Percentiles rank a stretch among this genome's conserved stretches.
Evolutionary conservation across 2,113 vertebrate genomes (phyloP).

Genomic region (Spilogale gracilis): DNA sequence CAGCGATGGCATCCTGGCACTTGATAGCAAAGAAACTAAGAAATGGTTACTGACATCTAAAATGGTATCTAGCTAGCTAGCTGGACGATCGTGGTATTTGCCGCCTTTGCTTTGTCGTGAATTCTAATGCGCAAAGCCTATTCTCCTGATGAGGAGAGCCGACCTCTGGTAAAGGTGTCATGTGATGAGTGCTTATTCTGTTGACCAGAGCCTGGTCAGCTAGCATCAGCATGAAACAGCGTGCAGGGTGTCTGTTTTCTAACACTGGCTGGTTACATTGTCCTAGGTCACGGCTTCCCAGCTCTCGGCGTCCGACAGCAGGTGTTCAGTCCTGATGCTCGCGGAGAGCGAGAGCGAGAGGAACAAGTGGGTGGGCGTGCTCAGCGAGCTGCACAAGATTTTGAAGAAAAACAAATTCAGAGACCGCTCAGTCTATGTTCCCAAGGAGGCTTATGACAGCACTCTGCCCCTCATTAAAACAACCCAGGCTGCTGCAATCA

Average conservation of each 20-base stretch:
- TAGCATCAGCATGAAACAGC: neutral
- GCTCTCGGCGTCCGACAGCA: slow-evolving; percentile 94
- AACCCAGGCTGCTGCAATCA: slow-evolving; percentile 96
- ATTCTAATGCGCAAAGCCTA: neutral
- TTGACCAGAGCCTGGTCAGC: neutral
- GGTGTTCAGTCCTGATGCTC: slow-evolving; percentile 96
- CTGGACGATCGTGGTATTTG: neutral
- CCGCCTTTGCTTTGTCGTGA: slow-evolving; percentile 27
- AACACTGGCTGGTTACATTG: slow-evolving; percentile 47
- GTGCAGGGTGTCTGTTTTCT: slow-evolving; percentile 35
- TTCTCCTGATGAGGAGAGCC: neutral
- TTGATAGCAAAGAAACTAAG: slow-evolving; percentile 28
- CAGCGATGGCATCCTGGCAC: neutral
- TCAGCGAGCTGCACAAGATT: slow-evolving; percentile 97
- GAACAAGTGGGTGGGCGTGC: slow-evolving; percentile 96
- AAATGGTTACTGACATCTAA: slow-evolving; percentile 4
- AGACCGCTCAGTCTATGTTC: slow-evolving; percentile 97
- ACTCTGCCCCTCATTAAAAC: slow-evolving; percentile 99
- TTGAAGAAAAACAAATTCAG: slow-evolving; percentile 99
- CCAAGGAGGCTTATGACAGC: slow-evolving; percentile 99
- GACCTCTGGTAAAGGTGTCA: slow-evolving; percentile 25
- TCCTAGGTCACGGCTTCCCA: slow-evolving; percentile 97
- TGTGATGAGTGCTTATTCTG: slow-evolving; percentile 23
- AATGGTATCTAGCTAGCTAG: neutral
- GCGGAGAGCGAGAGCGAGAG: slow-evolving; percentile 97